phyloP scores from a whole-genome alignment of 2,797 vertebrate species.

The Centropyge bicolor region DNA sequence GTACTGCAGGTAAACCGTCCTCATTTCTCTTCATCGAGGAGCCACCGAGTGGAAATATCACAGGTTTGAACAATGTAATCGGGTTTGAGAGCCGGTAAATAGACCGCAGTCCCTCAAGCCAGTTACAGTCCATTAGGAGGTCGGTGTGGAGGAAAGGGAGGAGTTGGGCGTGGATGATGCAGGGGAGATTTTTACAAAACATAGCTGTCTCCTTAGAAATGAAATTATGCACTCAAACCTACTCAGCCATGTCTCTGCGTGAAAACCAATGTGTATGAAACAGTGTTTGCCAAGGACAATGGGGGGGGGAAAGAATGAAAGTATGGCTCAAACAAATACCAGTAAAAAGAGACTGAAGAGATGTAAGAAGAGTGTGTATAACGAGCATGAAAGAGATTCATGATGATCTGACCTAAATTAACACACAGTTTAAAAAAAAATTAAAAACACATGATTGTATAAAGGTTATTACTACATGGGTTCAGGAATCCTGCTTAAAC shows the following conservation, averaged over 20 bases:
- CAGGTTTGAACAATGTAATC: slow-evolving; percentile 38
- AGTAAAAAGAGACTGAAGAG: neutral
- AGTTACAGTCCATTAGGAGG: slow-evolving; percentile 57
- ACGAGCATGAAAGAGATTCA: neutral
- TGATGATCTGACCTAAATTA: slow-evolving; percentile 44
- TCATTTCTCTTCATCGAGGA: slow-evolving; percentile 57
- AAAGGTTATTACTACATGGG: too few species aligned
- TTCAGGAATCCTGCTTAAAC: too few species aligned
- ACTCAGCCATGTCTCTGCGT: slow-evolving; percentile 10
- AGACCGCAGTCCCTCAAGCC: slow-evolving; percentile 49
- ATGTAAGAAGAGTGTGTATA: neutral
- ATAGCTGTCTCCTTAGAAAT: slow-evolving; percentile 37
- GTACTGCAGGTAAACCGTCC: slow-evolving; percentile 20
- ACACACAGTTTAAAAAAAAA: too few species aligned
- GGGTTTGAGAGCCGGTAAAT: slow-evolving; percentile 58
- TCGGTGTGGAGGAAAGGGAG: slow-evolving; percentile 21
- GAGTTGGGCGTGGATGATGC: slow-evolving; percentile 32
- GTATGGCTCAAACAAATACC: slow-evolving; percentile 4
- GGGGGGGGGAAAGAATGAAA: neutral
- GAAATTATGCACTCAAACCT: slow-evolving; percentile 30
- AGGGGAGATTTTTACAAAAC: slow-evolving; percentile 43
- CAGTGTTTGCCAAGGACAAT: slow-evolving; percentile 8
- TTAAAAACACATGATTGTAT: too few species aligned
- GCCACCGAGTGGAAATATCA: slow-evolving; percentile 38
- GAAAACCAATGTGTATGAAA: neutral